Evolutionary conservation across 1,140 invertebrate species (phyloP), one percentile per base, ranked within the genome.

Genomic region (Brachionus rotundiformis): DNA sequence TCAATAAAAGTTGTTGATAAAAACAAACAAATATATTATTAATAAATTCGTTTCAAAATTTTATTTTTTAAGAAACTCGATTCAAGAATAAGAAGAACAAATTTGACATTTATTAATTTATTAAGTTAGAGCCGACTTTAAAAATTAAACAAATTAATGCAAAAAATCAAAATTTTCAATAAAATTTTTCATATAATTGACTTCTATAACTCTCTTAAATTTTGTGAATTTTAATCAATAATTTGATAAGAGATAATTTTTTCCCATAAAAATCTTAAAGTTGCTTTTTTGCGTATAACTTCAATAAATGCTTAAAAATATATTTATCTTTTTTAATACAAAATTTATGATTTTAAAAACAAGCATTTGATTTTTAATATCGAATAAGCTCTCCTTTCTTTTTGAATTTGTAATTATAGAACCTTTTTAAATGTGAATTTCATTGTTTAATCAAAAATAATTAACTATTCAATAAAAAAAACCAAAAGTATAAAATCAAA

Each of bases 91-190:
- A 41, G 39, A 41, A 41, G 39, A 41, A 41, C 2, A 41, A 41
- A 41, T 41, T 41, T 41, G 39, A 41, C 39, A 5, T 36, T 49
- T 36, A 36, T 36, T 36, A 49, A 49, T 59, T 23, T 71, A 31
- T 19, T 44, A 31, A 36, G 36, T n/a, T 41, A 47, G 16, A 27
- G 71, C n/a, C 19, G 23, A 1, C 29, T 25, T 73, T 73, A 23
- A 73, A 44, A 73, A 31, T 25, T 73, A 44, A 73, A 73, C 2
- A 44, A 44, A 44, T 44, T 44, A 11, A 44, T 44, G 41, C 41
- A 44, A 44, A 44, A 44, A 44, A 44, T 44, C 41, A 44, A 44
- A 44, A 44, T 44, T 6, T 44, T 44, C 41, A 44, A 44, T 8
- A 44, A 44, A 44, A 8, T 36, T 36, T 3, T 5, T 36, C 8